phyloP scores from a whole-genome alignment of 1,140 invertebrate genomes.

The Zaprionus africanus region DNA sequence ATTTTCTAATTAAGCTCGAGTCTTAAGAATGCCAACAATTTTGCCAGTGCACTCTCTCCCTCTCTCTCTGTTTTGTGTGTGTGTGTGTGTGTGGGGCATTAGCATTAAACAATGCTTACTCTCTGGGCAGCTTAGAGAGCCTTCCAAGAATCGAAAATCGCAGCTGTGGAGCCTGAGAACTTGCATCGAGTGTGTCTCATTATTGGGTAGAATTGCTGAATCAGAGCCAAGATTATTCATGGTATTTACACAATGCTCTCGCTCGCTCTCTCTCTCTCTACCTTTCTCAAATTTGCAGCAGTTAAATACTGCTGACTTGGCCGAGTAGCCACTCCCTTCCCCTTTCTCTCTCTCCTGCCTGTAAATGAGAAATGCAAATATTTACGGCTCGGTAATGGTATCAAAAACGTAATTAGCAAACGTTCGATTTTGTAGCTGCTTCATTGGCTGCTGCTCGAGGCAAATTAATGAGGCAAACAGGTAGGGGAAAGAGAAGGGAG shows the following conservation, averaged over 20 bases:
- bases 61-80: background rate
- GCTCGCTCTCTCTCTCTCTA: background rate
- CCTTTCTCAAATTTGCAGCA: background rate
- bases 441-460: slow-evolving; percentile 43
- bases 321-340: background rate
- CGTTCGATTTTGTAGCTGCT: slow-evolving; percentile 16
- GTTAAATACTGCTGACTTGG: slow-evolving; percentile 26
- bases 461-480: slow-evolving; percentile 55
- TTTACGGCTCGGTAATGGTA: slow-evolving; percentile 30
- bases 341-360: background rate
- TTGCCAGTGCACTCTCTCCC: background rate
- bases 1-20: slow-evolving; percentile 16
- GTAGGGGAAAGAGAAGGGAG: too few relatives aligned
- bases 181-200: slow-evolving; percentile 10
- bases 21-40: slow-evolving; percentile 22
- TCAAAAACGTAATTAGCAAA: slow-evolving; percentile 53
- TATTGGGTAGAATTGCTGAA: slow-evolving; percentile 8
- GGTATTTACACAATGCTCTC: slow-evolving; percentile 18
- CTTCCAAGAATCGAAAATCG: slow-evolving; percentile 2
- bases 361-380: slow-evolving; percentile 28
- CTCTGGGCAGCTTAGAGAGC: background rate
- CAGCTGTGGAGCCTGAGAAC: background rate
- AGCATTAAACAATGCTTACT: slow-evolving; percentile 12
- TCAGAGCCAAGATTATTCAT: slow-evolving; percentile 9
- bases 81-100: background rate